A percentile compares a stretch with the other conserved stretches of the same genome.
These are phyloP conservation scores for Megaptera novaeangliae DNA, from an alignment of 2,113 vertebrate species.

Conservation along the genomic window DNA sequence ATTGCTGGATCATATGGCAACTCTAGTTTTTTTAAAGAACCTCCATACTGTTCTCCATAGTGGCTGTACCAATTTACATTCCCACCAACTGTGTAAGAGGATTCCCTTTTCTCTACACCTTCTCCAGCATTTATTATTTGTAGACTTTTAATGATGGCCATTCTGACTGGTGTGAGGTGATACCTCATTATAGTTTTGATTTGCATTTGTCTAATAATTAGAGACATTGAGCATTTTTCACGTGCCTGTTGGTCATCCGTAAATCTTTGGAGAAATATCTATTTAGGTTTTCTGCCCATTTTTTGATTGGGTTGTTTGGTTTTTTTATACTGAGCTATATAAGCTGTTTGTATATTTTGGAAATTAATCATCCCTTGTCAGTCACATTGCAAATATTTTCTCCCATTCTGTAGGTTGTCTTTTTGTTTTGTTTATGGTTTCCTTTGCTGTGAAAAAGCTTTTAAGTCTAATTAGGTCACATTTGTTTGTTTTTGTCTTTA, in stretches of 20 bases:
- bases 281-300: too few species aligned
- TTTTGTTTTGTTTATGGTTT: background rate
- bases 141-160: too few species aligned
- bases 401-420: background rate
- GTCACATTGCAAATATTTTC: background rate
- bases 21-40: background rate
- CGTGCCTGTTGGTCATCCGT: too few species aligned
- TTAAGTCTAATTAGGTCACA: too few species aligned
- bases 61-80: background rate
- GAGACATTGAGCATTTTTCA: background rate
- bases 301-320: too few species aligned
- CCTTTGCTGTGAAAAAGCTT: too few species aligned
- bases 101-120: too few species aligned
- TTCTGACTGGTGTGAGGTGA: too few species aligned
- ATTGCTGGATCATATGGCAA: background rate
- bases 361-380: background rate
- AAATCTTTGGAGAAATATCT: background rate
- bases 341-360: background rate
- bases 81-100: too few species aligned
- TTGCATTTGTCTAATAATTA: background rate
- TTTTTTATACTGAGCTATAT: background rate
- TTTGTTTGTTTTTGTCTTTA: too few species aligned
- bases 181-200: background rate
- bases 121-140: too few species aligned
- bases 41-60: background rate